Evolutionary conservation across 2,797 vertebrate genomes (phyloP), one percentile per base, ranked within the genome.

Genomic region (Clarias pachynema): DNA sequence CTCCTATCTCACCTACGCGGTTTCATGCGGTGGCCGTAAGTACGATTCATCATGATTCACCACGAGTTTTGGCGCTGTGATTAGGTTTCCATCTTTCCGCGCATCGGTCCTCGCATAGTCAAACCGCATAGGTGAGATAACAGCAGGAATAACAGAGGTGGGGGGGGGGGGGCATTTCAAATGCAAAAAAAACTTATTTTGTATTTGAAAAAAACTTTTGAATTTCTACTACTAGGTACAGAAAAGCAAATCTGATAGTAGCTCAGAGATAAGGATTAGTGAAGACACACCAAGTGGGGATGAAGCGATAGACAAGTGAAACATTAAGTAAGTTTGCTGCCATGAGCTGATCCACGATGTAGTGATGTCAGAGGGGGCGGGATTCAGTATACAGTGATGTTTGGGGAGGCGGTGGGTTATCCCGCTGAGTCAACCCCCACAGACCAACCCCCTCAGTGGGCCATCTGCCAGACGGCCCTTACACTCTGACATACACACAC

Each of bases 391-490:
- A n/a, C 49, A 87, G 77, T 60, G 82, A 66, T 78, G 56, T 62
- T 80, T 31, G 62, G 40, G 37, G 20, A 22, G 26, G 68, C 24
- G 78, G 88, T 81, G 86, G 66, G 73, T 80, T 83, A 87, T 70
- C 78, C 85, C 26, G 77, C 68, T 80, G 86, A 87, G 85, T 87
- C 86, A 84, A 63, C 81, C 86, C 80, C 85, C 82, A 88, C 66
- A 84, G 69, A 84, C 88, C 85, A 87, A 89, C 82, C 90, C 86
- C 88, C 82, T 92, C 91, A 91, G 86, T 93, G 89, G 93, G 92
- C 94, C 94, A 95, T 95, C 94, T 95, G 94, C 91, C 94, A 93
- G 87, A 85, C 65, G 22, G 65, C 88, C 86, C 72, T 70, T 49
- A 70, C 85, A 89, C 88, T 88, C 90, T 44, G 31, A 75, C 85